phyloP scores from a whole-genome alignment of 1,140 invertebrate species.

The Drosophila ohnishii region DNA sequence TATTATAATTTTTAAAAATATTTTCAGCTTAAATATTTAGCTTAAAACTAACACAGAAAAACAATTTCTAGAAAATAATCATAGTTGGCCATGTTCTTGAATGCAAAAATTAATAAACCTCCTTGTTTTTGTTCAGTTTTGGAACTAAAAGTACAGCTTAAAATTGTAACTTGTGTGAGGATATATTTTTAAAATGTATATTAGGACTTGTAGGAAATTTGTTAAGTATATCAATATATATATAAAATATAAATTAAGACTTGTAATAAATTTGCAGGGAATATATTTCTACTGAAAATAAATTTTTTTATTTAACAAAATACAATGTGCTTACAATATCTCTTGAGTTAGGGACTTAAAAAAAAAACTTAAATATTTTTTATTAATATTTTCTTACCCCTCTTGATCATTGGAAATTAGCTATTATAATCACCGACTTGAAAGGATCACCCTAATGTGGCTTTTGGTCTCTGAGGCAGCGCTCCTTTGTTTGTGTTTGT shows the following conservation, averaged over 20 bases:
- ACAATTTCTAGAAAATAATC: too few species aligned
- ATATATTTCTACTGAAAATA: neutral
- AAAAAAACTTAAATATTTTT: too few species aligned
- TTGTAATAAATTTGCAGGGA: neutral
- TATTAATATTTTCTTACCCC: neutral
- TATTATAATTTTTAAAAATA: neutral
- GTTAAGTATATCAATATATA: too few species aligned
- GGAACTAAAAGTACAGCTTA: neutral
- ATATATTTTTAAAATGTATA: too few species aligned
- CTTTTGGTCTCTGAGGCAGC: constrained; percentile 11
- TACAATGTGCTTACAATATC: neutral
- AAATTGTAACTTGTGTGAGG: neutral
- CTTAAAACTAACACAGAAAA: too few species aligned
- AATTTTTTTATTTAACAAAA: neutral
- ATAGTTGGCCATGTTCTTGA: too few species aligned
- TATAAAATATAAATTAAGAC: too few species aligned
- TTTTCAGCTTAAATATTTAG: too few species aligned
- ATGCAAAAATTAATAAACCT: too few species aligned
- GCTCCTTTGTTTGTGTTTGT: constrained; percentile 30
- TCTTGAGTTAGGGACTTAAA: neutral
- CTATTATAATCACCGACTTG: neutral
- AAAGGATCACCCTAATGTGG: constrained; percentile 10
- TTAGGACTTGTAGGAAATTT: too few species aligned
- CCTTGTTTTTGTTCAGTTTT: neutral
- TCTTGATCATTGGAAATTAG: neutral